Evolutionary conservation across 2,888 invertebrate species (phyloP), one percentile per base, ranked within the genome.

Genomic region (Eupelmus urozonus): DNA sequence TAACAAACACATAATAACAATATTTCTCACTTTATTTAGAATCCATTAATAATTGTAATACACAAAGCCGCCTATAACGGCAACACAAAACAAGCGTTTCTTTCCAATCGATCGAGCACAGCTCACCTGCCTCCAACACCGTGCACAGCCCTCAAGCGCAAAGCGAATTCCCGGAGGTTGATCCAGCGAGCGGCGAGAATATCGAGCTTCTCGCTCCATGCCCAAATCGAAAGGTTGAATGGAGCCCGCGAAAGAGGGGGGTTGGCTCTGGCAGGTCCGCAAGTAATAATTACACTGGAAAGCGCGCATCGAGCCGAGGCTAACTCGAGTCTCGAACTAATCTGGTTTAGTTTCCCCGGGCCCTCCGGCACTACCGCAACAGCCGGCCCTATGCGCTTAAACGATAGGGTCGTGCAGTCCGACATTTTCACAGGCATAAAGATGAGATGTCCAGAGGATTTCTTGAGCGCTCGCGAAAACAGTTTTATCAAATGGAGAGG

Each of bases 241-340:
- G 29, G 67, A 45, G 51, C 27, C 13, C 4, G 60, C 1, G 27
- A 9, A 16, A 20, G 42, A 23, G 11, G 20, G 53, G 20, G 49
- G 27, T 7, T 34, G 9, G 34, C 9, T 3, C 3, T 1, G 16
- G 67, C 49, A 59, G 67, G 75, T 42, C 20, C 27, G 60, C 66
- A 77, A 83, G 82, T 83, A 84, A 85, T 87, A 85, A 87, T 86
- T 86, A 85, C 84, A 81, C 81, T 81, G 81, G 84, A 84, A 85
- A 85, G 85, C 82, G 83, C 81, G 83, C 84, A 82, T 76, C 82
- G 81, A 82, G 80, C 81, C 79, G 81, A 73, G 70, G 74, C 81
- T 82, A 81, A 83, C 80, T 81, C 59, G 75, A 66, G 72, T 80
- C 81, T 49, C 69, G 25, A 79, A 82, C 81, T 85, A 85, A 85